phyloP scores from a whole-genome alignment of 2,113 vertebrate genomes.

The Aspiorhynchus laticeps region DNA sequence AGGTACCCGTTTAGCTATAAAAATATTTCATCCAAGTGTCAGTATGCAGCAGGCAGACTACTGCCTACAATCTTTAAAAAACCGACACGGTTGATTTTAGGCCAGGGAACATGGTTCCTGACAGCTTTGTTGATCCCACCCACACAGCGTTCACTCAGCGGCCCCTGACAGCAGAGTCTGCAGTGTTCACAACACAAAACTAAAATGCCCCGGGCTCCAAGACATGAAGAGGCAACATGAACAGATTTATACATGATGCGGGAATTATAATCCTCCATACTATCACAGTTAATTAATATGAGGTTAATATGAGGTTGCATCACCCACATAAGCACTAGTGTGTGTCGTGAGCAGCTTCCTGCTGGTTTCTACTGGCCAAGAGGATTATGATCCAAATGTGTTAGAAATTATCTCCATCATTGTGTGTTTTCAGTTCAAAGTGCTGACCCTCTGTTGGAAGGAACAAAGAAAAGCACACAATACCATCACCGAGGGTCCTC shows the following conservation, averaged over 20 bases:
- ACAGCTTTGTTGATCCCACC: constrained; percentile 23
- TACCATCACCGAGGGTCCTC: constrained; percentile 93
- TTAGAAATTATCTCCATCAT: background rate
- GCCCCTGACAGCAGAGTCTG: constrained; percentile 16
- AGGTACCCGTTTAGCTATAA: constrained; percentile 4
- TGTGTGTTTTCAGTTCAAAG: background rate
- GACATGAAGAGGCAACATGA: constrained; percentile 6
- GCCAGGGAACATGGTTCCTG: background rate
- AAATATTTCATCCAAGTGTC: background rate
- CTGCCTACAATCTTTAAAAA: constrained; percentile 27
- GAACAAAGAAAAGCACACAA: background rate
- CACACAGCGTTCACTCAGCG: constrained; percentile 12
- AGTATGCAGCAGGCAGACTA: constrained; percentile 7
- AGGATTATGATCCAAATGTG: background rate
- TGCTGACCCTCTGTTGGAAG: background rate
- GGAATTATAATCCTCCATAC: constrained; percentile 7
- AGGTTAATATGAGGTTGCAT: constrained; percentile 18
- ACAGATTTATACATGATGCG: constrained; percentile 1
- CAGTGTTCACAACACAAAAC: background rate
- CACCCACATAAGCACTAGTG: background rate
- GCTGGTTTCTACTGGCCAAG: background rate
- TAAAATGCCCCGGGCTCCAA: constrained; percentile 8
- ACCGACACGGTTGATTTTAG: background rate
- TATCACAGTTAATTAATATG: constrained; percentile 7
- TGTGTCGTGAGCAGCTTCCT: background rate